Percentiles rank a stretch among this genome's conserved stretches.
These are phyloP conservation scores for Echiichthys vipera DNA, from an alignment of 2,797 vertebrate species.

Conservation along the genomic window DNA sequence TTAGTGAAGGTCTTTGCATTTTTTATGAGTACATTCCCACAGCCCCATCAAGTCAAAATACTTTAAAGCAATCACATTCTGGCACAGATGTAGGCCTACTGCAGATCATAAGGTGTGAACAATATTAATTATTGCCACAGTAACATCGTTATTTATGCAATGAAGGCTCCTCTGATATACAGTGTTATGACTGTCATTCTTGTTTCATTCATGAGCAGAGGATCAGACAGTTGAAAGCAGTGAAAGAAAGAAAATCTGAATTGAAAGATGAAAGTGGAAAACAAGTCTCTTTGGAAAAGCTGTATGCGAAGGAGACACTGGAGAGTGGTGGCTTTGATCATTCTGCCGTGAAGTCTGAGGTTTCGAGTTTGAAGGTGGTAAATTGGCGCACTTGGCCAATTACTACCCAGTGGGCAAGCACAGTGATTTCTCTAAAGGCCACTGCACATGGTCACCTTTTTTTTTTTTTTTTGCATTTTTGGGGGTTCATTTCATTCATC, in stretches of 20 bases:
- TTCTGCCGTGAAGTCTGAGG: slow-evolving; percentile 65
- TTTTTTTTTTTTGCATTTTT: no score
- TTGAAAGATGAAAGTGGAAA: slow-evolving; percentile 79
- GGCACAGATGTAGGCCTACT: slow-evolving; percentile 13
- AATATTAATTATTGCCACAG: slow-evolving; percentile 60
- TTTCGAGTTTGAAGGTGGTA: slow-evolving; percentile 65
- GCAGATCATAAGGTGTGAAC: slow-evolving; percentile 27
- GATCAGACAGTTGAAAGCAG: slow-evolving; percentile 62
- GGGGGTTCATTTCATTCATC: not conserved
- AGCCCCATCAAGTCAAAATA: slow-evolving; percentile 21
- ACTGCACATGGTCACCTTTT: slow-evolving; percentile 29
- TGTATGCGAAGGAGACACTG: slow-evolving; percentile 67
- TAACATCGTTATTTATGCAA: slow-evolving; percentile 61
- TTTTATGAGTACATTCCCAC: not conserved
- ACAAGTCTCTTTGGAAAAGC: slow-evolving; percentile 65
- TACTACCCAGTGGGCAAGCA: slow-evolving; percentile 45
- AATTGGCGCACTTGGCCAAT: slow-evolving; percentile 68
- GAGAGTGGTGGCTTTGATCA: slow-evolving; percentile 76
- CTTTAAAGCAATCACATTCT: slow-evolving; percentile 2
- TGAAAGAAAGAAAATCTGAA: slow-evolving; percentile 57
- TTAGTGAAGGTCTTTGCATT: not conserved
- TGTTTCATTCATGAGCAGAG: slow-evolving; percentile 57
- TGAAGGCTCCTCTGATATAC: slow-evolving; percentile 56
- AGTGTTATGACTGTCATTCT: slow-evolving; percentile 44
- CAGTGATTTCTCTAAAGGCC: slow-evolving; percentile 45